phyloP scores from a whole-genome alignment of 2,888 invertebrate species.

The Corythucha ciliata region DNA sequence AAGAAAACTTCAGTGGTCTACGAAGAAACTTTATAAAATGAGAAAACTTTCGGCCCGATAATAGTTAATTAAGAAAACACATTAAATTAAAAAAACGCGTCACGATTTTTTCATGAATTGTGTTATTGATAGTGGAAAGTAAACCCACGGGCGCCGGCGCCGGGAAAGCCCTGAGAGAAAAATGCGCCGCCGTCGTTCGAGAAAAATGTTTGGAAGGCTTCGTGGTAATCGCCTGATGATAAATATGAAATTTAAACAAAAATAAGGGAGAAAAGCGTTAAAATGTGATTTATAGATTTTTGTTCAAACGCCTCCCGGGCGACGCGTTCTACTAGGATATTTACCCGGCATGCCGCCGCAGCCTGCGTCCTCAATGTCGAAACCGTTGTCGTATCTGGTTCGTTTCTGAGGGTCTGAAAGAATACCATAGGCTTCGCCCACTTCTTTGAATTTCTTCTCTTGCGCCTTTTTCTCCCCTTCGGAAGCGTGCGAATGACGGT shows the following conservation, averaged over 20 bases:
- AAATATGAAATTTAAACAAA: not conserved
- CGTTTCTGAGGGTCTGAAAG: conserved; percentile 86
- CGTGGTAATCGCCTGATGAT: too few species aligned
- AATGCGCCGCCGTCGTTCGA: conserved; percentile 18
- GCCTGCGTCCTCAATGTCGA: conserved; percentile 77
- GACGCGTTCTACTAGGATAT: not conserved
- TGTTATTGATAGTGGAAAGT: conserved; percentile 25
- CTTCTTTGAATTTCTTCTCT: conserved; percentile 88
- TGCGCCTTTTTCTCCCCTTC: conserved; percentile 79
- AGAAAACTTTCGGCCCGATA: too few species aligned
- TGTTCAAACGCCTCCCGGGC: not conserved
- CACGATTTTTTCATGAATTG: too few species aligned
- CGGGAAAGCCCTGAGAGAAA: conserved; percentile 27
- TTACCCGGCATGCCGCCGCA: conserved; percentile 33
- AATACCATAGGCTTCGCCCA: conserved; percentile 91
- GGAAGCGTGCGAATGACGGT: conserved; percentile 81
- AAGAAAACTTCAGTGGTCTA: too few species aligned
- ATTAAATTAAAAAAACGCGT: too few species aligned
- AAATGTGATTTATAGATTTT: not conserved
- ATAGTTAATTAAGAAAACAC: too few species aligned
- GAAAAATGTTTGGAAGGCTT: conserved; percentile 24
- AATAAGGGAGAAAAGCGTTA: not conserved
- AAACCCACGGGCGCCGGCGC: conserved; percentile 17
- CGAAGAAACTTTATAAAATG: too few species aligned
- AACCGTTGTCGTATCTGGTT: conserved; percentile 80